phyloP scores from a whole-genome alignment of 2,113 vertebrate genomes.

The Cephalophus harveyi region DNA sequence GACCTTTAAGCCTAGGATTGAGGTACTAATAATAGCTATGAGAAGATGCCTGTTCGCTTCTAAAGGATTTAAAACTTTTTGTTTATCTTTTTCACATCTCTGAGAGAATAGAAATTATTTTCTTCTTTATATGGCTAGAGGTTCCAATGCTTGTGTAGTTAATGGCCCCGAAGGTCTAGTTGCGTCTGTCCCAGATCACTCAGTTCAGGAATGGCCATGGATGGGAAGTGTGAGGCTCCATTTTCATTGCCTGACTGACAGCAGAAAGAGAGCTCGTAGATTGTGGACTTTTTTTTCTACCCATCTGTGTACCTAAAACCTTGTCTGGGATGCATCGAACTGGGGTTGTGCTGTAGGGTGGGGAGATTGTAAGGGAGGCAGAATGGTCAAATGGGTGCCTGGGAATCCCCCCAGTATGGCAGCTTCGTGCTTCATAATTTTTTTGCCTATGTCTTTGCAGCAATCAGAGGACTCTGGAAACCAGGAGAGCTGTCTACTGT shows the following conservation, averaged over 20 bases:
- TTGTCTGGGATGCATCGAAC: background rate
- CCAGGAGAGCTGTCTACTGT: constrained; percentile 42
- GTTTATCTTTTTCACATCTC: background rate
- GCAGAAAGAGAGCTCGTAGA: background rate
- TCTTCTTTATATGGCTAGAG: background rate
- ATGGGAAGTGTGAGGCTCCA: background rate
- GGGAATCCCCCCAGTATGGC: background rate
- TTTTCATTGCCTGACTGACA: background rate
- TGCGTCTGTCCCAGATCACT: background rate
- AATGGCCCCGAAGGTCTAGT: background rate
- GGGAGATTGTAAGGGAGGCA: background rate
- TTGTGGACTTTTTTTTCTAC: background rate
- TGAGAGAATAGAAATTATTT: background rate
- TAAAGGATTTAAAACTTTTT: background rate
- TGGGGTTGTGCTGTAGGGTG: background rate
- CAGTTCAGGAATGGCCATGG: background rate
- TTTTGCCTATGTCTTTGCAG: constrained; percentile 66
- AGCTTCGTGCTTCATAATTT: constrained; percentile 49
- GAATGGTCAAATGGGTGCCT: background rate
- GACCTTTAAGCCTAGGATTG: background rate
- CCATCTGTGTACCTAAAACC: background rate
- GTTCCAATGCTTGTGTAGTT: background rate
- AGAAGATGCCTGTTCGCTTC: background rate
- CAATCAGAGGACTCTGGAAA: constrained; percentile 26
- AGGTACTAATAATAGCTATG: background rate